phyloP scores from a whole-genome alignment of 2,797 vertebrate genomes.

The Parambassis ranga region DNA sequence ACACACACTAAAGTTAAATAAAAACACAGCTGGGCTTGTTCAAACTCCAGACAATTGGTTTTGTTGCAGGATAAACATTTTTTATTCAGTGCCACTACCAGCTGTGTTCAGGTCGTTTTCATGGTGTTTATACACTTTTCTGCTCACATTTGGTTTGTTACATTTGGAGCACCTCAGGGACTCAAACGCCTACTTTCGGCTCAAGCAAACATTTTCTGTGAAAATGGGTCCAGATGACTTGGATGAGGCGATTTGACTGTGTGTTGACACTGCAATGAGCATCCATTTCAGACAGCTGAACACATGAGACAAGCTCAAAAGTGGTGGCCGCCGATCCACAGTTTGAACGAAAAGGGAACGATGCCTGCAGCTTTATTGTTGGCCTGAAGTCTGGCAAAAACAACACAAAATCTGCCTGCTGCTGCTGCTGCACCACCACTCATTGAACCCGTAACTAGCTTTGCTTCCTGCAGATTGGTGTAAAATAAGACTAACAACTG shows the following conservation, averaged over 20 bases:
- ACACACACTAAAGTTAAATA: slow-evolving; percentile 60
- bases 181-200: slow-evolving; percentile 42
- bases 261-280: slow-evolving; percentile 51
- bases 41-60: slow-evolving; percentile 67
- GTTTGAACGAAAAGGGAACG: slow-evolving; percentile 30
- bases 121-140: slow-evolving; percentile 54
- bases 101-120: slow-evolving; percentile 60
- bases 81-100: slow-evolving; percentile 54
- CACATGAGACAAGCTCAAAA: slow-evolving; percentile 57
- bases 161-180: slow-evolving; percentile 62
- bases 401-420: slow-evolving; percentile 18
- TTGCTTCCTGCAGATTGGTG: not conserved
- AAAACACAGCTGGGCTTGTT: slow-evolving; percentile 68
- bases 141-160: slow-evolving; percentile 56
- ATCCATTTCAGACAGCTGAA: slow-evolving; percentile 60
- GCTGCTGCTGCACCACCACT: slow-evolving; percentile 6
- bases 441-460: not conserved
- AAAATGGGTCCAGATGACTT: slow-evolving; percentile 51
- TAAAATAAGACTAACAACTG: not conserved
- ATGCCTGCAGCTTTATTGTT: slow-evolving; percentile 42
- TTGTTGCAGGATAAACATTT: slow-evolving; percentile 67
- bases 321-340: slow-evolving; percentile 10
- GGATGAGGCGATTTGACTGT: slow-evolving; percentile 46
- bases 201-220: slow-evolving; percentile 49
- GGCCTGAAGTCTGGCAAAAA: slow-evolving; percentile 23